Conservation (phyloP, 2,797 vertebrate species). For the Gymnothorax javanicus region DNA sequence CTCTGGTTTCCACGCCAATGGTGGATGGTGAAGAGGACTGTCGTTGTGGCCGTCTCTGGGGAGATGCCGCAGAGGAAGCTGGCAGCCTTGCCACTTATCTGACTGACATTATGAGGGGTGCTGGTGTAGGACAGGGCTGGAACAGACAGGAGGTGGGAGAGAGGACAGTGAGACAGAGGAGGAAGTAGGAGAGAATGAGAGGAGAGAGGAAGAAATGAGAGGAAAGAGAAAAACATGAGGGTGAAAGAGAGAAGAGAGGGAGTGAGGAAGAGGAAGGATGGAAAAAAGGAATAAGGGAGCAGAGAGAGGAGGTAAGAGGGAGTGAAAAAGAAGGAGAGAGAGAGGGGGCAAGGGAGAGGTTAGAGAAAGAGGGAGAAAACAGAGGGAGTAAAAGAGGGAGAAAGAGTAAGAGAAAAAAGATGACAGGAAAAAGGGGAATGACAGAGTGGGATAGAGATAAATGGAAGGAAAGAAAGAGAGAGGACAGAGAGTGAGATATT, state of each 20-base stretch:
- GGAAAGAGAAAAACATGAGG: too few relatives aligned
- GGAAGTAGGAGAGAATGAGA: background rate
- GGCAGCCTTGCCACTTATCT: constrained; percentile 34
- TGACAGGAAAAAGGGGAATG: background rate
- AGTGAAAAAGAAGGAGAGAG: background rate
- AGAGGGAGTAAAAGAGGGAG: background rate
- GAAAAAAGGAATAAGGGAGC: background rate
- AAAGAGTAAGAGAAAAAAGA: too few relatives aligned
- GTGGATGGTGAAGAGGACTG: constrained; percentile 36
- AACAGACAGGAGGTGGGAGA: background rate
- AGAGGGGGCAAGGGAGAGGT: background rate
- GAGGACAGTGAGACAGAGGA: background rate
- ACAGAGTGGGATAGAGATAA: too few relatives aligned
- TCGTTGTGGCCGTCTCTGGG: accelerated
- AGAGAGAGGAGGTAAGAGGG: background rate
- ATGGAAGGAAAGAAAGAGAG: background rate
- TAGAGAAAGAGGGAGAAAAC: background rate
- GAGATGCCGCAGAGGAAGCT: constrained; percentile 42
- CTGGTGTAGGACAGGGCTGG: constrained; percentile 8
- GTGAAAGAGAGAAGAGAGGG: background rate
- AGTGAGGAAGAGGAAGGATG: background rate
- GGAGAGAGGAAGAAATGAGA: background rate
- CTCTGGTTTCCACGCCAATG: constrained; percentile 30
- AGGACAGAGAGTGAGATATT: too few relatives aligned
- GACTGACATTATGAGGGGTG: constrained; percentile 43